These are phyloP conservation scores for Ellobius talpinus DNA, from an alignment of 2,113 vertebrate genomes.

Conservation along the genomic window DNA sequence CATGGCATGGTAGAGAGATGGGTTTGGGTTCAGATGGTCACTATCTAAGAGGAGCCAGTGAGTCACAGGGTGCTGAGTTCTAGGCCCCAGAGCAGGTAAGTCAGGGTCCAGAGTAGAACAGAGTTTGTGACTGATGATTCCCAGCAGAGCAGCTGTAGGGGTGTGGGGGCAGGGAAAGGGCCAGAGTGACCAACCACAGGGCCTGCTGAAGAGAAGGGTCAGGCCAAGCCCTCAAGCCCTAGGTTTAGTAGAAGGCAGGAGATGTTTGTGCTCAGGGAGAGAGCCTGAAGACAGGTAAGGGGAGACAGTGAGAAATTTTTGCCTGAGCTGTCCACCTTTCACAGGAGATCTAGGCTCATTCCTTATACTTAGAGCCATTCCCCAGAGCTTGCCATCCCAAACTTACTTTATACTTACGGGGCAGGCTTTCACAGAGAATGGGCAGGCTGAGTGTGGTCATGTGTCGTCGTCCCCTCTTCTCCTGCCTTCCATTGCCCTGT, in stretches of 20 bases:
- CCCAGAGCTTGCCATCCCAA: background rate
- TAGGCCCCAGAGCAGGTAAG: background rate
- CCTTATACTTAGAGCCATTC: background rate
- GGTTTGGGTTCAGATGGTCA: background rate
- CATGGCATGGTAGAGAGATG: too few relatives aligned
- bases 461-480: background rate
- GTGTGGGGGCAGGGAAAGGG: background rate
- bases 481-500: background rate
- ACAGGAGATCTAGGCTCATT: background rate
- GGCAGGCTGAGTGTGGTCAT: background rate
- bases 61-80: too few relatives aligned
- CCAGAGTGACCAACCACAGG: background rate
- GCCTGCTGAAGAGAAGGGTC: background rate
- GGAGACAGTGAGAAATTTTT: background rate
- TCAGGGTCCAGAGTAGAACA: background rate
- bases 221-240: background rate
- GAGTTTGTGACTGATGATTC: background rate
- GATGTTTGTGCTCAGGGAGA: background rate
- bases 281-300: background rate
- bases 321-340: background rate
- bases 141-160: background rate
- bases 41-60: background rate
- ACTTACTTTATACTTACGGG: too few relatives aligned
- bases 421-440: fast-evolving
- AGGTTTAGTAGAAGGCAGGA: background rate